Conservation (phyloP, 2,797 vertebrate species). For the Miopithecus talapoin region DNA sequence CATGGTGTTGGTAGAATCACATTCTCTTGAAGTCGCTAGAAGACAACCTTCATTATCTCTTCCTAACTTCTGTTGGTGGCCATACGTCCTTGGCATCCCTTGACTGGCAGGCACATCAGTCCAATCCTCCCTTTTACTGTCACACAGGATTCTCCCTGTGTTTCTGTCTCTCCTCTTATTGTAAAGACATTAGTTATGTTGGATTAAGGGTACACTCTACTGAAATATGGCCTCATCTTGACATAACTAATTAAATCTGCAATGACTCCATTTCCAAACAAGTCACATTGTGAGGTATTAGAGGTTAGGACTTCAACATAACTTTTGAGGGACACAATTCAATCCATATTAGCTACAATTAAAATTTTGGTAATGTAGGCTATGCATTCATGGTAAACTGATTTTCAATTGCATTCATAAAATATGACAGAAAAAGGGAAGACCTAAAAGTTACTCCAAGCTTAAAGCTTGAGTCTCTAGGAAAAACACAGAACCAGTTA, state of each 20-base stretch:
- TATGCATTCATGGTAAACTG: neutral
- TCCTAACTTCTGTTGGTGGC: neutral
- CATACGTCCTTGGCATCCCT: neutral
- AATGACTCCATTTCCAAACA: neutral
- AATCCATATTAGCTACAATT: neutral
- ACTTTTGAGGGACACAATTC: neutral
- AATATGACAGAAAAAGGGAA: neutral
- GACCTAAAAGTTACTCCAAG: neutral
- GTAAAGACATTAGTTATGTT: neutral
- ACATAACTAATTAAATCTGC: neutral
- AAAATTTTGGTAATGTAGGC: neutral
- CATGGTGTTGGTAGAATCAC: neutral
- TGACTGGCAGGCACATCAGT: neutral
- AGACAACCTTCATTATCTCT: neutral
- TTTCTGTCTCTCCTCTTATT: neutral
- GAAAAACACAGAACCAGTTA: neutral
- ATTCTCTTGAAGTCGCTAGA: neutral
- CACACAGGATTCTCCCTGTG: neutral
- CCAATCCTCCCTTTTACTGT: neutral
- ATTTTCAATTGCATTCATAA: neutral
- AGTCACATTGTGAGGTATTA: neutral
- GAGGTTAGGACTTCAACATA: neutral
- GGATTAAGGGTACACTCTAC: neutral
- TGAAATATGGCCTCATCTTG: neutral
- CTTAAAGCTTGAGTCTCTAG: neutral